Evolutionary conservation across 2,888 invertebrate species (phyloP), one percentile per base, ranked within the genome.

Genomic region (Stictocephala bisonia): DNA sequence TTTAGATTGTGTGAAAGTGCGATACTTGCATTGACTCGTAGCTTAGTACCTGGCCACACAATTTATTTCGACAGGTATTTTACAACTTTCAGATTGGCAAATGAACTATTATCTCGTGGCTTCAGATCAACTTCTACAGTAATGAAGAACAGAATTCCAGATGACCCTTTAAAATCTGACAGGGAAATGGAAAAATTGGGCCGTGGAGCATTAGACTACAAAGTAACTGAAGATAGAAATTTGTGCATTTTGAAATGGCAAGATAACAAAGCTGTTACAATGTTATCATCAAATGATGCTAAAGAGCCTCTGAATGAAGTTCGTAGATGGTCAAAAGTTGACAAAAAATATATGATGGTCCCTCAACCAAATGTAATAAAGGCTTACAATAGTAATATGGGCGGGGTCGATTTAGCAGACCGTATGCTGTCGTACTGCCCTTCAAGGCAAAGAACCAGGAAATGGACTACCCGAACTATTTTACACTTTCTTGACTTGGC

Each of bases 211-310:
- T 13, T 29, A 4, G 58, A 58, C 22, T 4, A 20, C 2, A 58
- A 31, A 11, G 58, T 58, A 7, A 29, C 7, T 4, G 58, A 58
- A 29, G 58, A 58, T 15, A 31, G 27, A 15, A 29, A 58, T 4
- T 6, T 51, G 24, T 22, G 51, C 22, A 3, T 51, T 20, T 4
- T 51, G n/a, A 51, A 51, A 22, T 51, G 69, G 69, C 51, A 41
- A n/a, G 64, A 64, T 18, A 67, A 67, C 27, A 67, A 67, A 18
- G 11, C 48, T 3, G 67, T 67, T 26, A 26, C 15, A 7, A 26
- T 67, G n/a, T 3, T 67, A 20, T 56, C 56, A 18, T 13, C 18
- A 6, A 31, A 64, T 64, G 67, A 67, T n/a, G 22, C 18, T 7
- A 24, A 15, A 24, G 44, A 67, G 11, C 67, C 67, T 18, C 24